These are phyloP conservation scores for Notamacropus eugenii DNA, from an alignment of 2,797 vertebrate species.

Conservation along the genomic window DNA sequence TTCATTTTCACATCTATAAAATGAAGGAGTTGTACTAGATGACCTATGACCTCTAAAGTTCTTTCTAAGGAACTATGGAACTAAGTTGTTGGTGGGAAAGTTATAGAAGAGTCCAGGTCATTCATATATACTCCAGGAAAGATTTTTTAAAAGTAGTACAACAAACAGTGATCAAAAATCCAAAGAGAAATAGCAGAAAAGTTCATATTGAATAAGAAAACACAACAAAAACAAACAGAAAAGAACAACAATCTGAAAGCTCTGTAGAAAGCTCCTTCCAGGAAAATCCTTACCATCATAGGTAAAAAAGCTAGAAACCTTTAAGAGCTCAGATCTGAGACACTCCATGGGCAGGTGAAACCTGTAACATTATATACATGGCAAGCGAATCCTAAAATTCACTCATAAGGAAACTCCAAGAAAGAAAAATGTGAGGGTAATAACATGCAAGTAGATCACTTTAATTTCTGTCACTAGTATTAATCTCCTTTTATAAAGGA, in stretches of 20 bases:
- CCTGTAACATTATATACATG: not conserved
- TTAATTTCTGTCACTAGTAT: not conserved
- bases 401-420: not conserved
- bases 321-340: not conserved
- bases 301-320: not conserved
- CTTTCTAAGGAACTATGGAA: not conserved
- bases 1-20: not conserved
- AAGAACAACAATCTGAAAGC: not conserved
- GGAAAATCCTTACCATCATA: not conserved
- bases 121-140: not conserved
- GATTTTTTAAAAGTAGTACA: not conserved
- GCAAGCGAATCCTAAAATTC: not conserved
- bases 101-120: not conserved
- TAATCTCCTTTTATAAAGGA: not conserved
- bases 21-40: not conserved
- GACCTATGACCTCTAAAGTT: not conserved
- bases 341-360: not conserved
- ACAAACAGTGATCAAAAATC: not conserved
- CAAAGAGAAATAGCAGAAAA: not conserved
- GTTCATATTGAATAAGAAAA: not conserved
- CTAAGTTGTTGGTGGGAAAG: not conserved
- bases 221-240: not conserved
- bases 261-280: not conserved
- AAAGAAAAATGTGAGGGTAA: not conserved
- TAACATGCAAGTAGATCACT: not conserved